Percentiles rank a stretch among this genome's conserved stretches.
Evolutionary conservation across 2,113 vertebrate species (phyloP).

Genomic region (Suricata suricatta): DNA sequence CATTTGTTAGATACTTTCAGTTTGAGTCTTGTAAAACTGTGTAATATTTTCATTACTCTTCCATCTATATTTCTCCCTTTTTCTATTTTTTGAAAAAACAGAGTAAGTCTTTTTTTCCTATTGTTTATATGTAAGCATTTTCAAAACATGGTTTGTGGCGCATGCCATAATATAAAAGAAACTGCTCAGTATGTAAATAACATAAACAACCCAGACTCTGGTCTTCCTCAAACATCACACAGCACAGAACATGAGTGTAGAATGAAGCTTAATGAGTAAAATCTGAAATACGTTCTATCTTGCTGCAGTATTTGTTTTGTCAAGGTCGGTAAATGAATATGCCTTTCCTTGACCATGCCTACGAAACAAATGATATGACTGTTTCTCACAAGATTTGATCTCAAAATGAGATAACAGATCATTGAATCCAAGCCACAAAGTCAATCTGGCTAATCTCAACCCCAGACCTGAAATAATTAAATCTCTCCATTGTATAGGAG

Average conservation of each 20-base stretch:
- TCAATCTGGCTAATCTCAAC: constrained; percentile 73
- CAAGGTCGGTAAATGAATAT: constrained; percentile 49
- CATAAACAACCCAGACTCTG: not conserved
- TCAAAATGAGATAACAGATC: constrained; percentile 73
- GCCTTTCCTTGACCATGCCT: constrained; percentile 7
- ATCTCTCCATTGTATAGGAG: constrained; percentile 59
- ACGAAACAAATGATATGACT: constrained; percentile 72
- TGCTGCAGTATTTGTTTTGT: constrained; percentile 63
- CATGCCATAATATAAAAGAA: not conserved
- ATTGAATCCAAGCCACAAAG: constrained; percentile 79
- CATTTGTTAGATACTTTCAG: not conserved
- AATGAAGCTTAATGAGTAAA: constrained; percentile 37
- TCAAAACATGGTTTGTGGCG: not conserved
- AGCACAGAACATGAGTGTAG: not conserved
- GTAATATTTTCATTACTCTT: not conserved
- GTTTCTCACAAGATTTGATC: constrained; percentile 72
- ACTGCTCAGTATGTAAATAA: not conserved
- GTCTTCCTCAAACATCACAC: not conserved
- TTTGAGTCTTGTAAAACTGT: not conserved
- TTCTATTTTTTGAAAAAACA: not conserved
- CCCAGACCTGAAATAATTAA: constrained; percentile 69
- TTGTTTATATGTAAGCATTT: not conserved
- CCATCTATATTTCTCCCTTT: not conserved
- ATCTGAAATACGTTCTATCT: not conserved
- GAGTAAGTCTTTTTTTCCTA: not conserved